phyloP scores from a whole-genome alignment of 2,797 vertebrate species.

The Lepilemur septentrionalis region DNA sequence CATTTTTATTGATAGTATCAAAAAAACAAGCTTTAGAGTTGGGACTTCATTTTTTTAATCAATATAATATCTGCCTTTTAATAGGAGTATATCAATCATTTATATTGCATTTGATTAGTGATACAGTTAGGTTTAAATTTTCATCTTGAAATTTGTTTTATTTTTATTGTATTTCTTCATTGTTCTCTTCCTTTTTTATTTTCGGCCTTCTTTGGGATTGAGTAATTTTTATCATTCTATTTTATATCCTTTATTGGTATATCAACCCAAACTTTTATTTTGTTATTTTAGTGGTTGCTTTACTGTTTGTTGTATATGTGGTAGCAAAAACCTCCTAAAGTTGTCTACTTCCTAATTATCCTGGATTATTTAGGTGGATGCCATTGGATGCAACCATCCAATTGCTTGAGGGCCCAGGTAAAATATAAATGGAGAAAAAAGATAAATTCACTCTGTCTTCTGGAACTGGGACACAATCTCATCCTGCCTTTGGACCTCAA shows the following conservation, averaged over 20 bases:
- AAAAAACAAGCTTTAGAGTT: not conserved
- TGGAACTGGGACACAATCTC: not conserved
- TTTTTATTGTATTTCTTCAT: not conserved
- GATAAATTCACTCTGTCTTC: not conserved
- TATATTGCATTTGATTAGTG: not conserved
- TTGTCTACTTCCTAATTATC: not conserved
- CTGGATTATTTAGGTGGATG: not conserved
- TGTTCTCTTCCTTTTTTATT: not conserved
- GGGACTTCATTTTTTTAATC: not conserved
- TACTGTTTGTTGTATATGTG: not conserved
- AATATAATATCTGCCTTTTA: not conserved
- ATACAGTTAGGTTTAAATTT: not conserved
- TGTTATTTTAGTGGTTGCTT: not conserved
- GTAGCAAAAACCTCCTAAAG: not conserved
- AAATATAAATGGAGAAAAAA: not conserved
- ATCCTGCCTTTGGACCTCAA: not conserved
- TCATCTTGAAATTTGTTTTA: not conserved
- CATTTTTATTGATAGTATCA: not conserved
- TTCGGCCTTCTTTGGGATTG: not conserved
- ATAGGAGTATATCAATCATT: not conserved
- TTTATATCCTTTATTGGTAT: not conserved
- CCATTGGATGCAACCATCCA: not conserved
- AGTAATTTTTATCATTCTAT: not conserved
- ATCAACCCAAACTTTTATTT: not conserved
- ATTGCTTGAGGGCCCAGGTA: not conserved